These are phyloP conservation scores for Pentalonia nigronervosa DNA, from an alignment of 1,140 invertebrate species.

Conservation along the genomic window DNA sequence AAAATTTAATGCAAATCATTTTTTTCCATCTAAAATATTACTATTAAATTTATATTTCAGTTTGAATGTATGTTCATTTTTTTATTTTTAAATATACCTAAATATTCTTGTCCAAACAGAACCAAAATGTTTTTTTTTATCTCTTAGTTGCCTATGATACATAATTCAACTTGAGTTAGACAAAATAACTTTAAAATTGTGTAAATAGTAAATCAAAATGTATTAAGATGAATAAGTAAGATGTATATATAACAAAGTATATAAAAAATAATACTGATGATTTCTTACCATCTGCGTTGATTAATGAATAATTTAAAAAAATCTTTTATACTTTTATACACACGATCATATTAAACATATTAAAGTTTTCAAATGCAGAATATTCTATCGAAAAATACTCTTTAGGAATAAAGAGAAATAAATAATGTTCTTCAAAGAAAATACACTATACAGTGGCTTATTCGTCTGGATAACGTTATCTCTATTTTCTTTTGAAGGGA, in stretches of 20 bases:
- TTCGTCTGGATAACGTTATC: slow-evolving; percentile 7
- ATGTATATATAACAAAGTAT: background rate
- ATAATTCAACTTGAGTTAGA: background rate
- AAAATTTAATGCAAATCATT: background rate
- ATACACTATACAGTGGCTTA: background rate
- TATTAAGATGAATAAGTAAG: background rate
- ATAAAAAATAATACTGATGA: background rate
- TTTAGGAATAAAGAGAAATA: background rate
- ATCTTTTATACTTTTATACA: background rate
- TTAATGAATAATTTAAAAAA: background rate
- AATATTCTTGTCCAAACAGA: background rate
- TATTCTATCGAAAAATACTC: background rate
- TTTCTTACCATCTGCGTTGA: background rate
- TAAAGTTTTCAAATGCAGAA: background rate
- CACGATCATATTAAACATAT: background rate
- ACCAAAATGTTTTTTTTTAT: background rate
- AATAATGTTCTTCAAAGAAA: slow-evolving; percentile 30
- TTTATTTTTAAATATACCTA: background rate
- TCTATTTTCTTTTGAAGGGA: slow-evolving; percentile 36
- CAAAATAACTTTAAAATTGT: background rate
- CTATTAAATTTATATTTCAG: background rate
- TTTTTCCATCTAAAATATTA: background rate
- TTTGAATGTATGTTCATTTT: background rate
- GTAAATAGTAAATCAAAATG: background rate
- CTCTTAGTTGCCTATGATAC: background rate